Evolutionary conservation across 1,140 invertebrate genomes (phyloP).

Genomic region (Cyclina sinensis): DNA sequence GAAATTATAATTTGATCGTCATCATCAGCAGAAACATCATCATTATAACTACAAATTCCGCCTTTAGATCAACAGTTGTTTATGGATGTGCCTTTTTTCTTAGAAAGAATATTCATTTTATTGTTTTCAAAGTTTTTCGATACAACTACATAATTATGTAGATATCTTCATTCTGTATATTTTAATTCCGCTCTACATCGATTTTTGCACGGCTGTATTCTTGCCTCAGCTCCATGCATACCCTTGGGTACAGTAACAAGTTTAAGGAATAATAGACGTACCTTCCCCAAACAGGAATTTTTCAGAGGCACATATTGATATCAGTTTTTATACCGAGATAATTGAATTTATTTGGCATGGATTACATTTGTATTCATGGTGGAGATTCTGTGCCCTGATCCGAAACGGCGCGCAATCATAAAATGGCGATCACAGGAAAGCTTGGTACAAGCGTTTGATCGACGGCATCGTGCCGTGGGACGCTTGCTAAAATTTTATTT

Average conservation of each 20-base stretch:
- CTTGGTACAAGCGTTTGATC: slow-evolving; percentile 25
- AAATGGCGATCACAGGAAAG: slow-evolving; percentile 46
- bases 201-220: not conserved
- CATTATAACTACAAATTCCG: no score
- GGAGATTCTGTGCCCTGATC: slow-evolving; percentile 36
- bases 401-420: slow-evolving; percentile 41
- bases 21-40: no score
- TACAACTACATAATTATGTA: not conserved
- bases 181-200: slow-evolving; percentile 25
- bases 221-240: slow-evolving; percentile 18
- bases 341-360: slow-evolving; percentile 71
- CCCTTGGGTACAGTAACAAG: slow-evolving; percentile 45
- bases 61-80: no score
- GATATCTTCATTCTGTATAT: not conserved
- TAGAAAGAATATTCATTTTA: no score
- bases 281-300: slow-evolving; percentile 56
- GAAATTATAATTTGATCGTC: no score
- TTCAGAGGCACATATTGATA: slow-evolving; percentile 75
- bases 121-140: no score
- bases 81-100: no score
- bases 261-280: slow-evolving; percentile 27
- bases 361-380: slow-evolving; percentile 65
- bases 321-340: slow-evolving; percentile 76
- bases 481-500: slow-evolving; percentile 72
- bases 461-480: slow-evolving; percentile 51